Conservation (phyloP, 1,140 invertebrate species). For the Rhizoglyphus robini region DNA sequence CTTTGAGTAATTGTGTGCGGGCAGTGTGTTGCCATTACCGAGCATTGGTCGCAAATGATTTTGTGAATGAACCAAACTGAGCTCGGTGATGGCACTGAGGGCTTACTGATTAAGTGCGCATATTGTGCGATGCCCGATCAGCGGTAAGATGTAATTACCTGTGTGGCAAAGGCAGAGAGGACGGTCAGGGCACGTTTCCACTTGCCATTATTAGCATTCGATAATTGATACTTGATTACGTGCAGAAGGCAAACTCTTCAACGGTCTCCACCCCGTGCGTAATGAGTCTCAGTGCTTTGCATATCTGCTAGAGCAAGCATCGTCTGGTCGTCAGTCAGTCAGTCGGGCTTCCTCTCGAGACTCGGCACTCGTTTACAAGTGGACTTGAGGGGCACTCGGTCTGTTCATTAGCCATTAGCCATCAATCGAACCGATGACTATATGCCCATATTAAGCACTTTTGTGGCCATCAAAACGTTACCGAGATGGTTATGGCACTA, state of each 20-base stretch:
- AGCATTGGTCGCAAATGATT: background rate
- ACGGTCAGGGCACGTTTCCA: slow-evolving; percentile 7
- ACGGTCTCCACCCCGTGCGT: slow-evolving; percentile 4
- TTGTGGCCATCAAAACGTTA: too few relatives aligned
- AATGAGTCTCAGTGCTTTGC: background rate
- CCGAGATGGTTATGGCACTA: too few relatives aligned
- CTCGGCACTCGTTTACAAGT: background rate
- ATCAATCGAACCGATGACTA: background rate
- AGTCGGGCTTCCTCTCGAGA: too few relatives aligned
- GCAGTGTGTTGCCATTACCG: background rate
- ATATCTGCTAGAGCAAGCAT: background rate
- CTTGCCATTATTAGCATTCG: slow-evolving; percentile 11
- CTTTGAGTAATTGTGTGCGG: background rate
- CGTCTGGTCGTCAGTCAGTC: too few relatives aligned
- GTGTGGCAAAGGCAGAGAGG: background rate
- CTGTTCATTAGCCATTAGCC: background rate
- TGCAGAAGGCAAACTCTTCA: slow-evolving; percentile 1
- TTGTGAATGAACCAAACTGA: slow-evolving; percentile 9
- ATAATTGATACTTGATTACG: slow-evolving; percentile 14
- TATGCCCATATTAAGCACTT: background rate
- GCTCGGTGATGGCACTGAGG: background rate
- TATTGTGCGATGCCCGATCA: background rate
- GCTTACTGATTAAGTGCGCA: background rate
- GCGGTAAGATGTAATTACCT: slow-evolving; percentile 9
- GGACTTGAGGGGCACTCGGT: background rate